Conservation (phyloP, 1,140 invertebrate species). For the Brachionus angularis region DNA sequence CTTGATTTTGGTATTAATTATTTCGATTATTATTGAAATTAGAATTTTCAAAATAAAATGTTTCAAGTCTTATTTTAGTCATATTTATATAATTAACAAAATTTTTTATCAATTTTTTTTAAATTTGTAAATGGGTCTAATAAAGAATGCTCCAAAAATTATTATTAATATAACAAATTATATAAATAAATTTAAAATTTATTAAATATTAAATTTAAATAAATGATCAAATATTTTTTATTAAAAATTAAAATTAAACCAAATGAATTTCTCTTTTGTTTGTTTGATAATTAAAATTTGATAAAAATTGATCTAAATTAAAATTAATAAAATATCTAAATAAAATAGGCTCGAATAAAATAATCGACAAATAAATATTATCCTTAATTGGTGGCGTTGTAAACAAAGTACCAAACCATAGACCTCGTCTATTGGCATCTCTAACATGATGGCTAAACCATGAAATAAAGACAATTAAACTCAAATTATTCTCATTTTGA, state of each 20-base stretch:
- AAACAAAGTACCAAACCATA: slow-evolving; percentile 50
- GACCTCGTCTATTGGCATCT: slow-evolving; percentile 50
- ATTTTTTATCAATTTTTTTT: too few relatives aligned
- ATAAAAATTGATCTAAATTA: slow-evolving; percentile 1
- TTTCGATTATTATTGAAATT: too few relatives aligned
- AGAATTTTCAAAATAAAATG: slow-evolving; percentile 1
- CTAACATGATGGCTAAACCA: slow-evolving; percentile 51
- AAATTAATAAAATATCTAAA: slow-evolving; percentile 10
- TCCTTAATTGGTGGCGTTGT: slow-evolving; percentile 48
- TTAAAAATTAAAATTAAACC: too few relatives aligned
- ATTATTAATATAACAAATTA: too few relatives aligned
- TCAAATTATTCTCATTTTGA: neutral
- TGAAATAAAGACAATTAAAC: slow-evolving; percentile 48
- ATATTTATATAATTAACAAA: too few relatives aligned
- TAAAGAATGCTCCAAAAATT: too few relatives aligned
- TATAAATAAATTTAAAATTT: too few relatives aligned
- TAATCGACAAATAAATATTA: neutral
- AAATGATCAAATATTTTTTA: too few relatives aligned
- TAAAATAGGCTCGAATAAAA: neutral
- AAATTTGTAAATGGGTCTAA: too few relatives aligned
- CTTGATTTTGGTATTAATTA: slow-evolving; percentile 29
- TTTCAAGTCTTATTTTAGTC: too few relatives aligned
- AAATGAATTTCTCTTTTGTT: too few relatives aligned
- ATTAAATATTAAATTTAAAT: too few relatives aligned
- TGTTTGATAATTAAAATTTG: neutral